These are phyloP conservation scores for Buceros bicornis DNA, from an alignment of 2,797 vertebrate species.

Conservation along the genomic window DNA sequence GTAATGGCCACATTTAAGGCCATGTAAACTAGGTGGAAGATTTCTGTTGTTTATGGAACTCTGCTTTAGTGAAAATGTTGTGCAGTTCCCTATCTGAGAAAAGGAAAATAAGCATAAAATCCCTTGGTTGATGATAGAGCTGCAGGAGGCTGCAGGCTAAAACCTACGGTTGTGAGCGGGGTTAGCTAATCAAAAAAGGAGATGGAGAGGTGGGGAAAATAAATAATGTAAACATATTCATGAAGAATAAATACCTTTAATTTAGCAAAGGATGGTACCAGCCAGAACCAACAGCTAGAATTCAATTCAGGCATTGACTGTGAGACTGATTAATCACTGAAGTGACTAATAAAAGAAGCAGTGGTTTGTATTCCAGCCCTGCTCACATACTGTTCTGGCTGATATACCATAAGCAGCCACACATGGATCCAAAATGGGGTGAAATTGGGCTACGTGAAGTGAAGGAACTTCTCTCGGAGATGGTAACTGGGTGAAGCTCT, in stretches of 20 bases:
- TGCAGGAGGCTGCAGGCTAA: background rate
- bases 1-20: background rate
- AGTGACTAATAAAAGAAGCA: background rate
- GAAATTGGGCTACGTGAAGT: rapidly evolving
- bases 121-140: background rate
- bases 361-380: background rate
- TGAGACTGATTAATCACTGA: background rate
- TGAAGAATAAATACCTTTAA: background rate
- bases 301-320: background rate
- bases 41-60: background rate
- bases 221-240: background rate
- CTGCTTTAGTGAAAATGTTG: background rate
- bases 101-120: background rate
- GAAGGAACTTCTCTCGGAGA: background rate
- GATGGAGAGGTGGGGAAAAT: background rate
- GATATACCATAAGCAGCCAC: background rate
- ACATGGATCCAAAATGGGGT: background rate
- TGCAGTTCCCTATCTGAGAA: background rate
- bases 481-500: background rate
- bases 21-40: background rate
- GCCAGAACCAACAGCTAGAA: background rate
- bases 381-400: background rate
- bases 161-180: background rate
- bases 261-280: background rate
- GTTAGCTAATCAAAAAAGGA: background rate